Base-by-base conservation (phyloP, 2,888 invertebrate species). In the Anagyrus pseudococci region DNA sequence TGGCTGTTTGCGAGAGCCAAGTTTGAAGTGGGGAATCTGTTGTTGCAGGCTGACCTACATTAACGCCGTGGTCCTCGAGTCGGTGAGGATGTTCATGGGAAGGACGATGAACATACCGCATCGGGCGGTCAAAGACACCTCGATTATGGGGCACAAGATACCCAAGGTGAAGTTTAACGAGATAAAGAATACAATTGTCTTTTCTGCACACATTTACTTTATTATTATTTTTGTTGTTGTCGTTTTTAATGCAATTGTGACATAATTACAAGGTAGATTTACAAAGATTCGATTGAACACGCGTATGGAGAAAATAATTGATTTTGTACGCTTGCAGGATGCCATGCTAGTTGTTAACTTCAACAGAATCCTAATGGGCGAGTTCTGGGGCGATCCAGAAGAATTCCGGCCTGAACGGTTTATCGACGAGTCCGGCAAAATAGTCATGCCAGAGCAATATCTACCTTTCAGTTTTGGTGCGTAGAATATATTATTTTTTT, bases 321-420 rank as follows among this genome's bases (percentile, higher is more conserved):
- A 10, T 15, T 53, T n/a, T 7, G 23, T 25, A 20, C 15, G 4
- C 17, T 50, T 81, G 53, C 78, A 92, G 90, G 89, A 93, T 70
- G 90, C 92, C 3, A 91, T 92, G 89, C 87, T 94, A 1, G 85
- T 93, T 7, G 88, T 87, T 50, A 93, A 92, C 76, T 89, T 89
- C 74, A 87, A 89, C 47, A 88, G 88, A 69, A 85, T 90, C 68
- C 80, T 92, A 49, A 88, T 91, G 87, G 86, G 89, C 70, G 83
- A 85, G 0, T 83, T 85, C 47, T 93, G 88, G 82, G 85, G 87
- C 0, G 87, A 92, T 54, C 89, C 92, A 0, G 84, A 89, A 64
- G 77, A 82, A 3, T 94, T 93, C 80, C 84, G 85, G 53, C 94
- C 94, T 0, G 92, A 92, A 66, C 83, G 93, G 60, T 93, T 89